A percentile compares a stretch with the other conserved stretches of the same genome.
phyloP scores from a whole-genome alignment of 2,888 invertebrate genomes.

The Smittia sp. region DNA sequence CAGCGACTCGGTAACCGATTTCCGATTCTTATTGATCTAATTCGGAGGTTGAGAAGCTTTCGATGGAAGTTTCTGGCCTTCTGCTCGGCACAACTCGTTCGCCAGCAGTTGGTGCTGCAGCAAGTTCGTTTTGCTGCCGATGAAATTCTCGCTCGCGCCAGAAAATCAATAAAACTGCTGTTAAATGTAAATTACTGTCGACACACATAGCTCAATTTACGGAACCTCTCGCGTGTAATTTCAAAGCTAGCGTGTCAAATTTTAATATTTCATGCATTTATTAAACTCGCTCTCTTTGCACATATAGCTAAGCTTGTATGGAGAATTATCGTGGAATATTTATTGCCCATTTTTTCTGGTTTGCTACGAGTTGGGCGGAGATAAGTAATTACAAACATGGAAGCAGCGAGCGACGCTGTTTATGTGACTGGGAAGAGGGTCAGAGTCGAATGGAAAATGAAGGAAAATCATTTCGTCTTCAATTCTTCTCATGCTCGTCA shows the following conservation, averaged over 20 bases:
- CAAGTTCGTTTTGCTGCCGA: too few species aligned
- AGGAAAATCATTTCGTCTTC: too few species aligned
- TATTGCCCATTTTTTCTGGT: not conserved
- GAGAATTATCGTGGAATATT: constrained; percentile 18
- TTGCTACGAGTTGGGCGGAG: not conserved
- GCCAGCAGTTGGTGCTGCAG: too few species aligned
- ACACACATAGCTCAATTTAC: not conserved
- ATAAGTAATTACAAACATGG: constrained; percentile 5
- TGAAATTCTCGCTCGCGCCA: too few species aligned
- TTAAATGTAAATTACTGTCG: too few species aligned
- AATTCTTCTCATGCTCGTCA: not conserved
- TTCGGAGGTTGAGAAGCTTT: too few species aligned
- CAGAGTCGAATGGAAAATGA: not conserved
- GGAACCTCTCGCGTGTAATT: not conserved
- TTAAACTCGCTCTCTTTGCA: constrained; percentile 26
- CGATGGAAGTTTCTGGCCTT: too few species aligned
- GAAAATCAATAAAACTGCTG: too few species aligned
- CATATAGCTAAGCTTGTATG: constrained; percentile 33
- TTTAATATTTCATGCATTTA: constrained; percentile 37
- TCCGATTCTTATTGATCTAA: too few species aligned
- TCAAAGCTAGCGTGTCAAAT: constrained; percentile 24
- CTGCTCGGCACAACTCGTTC: too few species aligned
- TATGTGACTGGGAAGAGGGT: not conserved
- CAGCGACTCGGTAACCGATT: too few species aligned
- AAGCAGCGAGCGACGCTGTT: not conserved